Base-by-base conservation (phyloP, 2,113 vertebrate species). In the Cebus imitator region DNA sequence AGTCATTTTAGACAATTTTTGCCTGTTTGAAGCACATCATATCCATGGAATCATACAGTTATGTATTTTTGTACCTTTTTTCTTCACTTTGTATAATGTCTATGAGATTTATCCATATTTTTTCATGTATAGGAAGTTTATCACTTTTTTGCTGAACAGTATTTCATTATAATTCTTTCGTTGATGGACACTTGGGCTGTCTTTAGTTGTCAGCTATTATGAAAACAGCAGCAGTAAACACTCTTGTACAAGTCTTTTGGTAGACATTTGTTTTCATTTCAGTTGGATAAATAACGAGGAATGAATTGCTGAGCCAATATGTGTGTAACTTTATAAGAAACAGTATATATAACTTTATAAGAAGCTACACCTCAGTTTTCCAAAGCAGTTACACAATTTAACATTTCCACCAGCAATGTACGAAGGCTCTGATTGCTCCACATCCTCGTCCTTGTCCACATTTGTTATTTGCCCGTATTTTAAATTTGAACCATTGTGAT, bases 181-280 rank as follows among this genome's bases (percentile, higher is more conserved):
- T 79, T 96, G 87, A 82, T 52, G 48, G 79, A 83, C 21, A 79
- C 27, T 91, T 89, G 90, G 45, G 45, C 16, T 83, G 0, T 79
- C 85, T 96, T 37, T 45, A 90, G 21, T 84, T 73, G 40, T 72
- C 91, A 95, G 50, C 55, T 84, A 76, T 66, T 87, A 23, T 43
- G 37, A 55, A 86, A 73, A 96, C 89, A 79, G 18, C 58, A 87
- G 43, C n/a, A 40, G 23, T 92, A 93, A 79, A 83, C 35, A 73
- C 45, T 40, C 30, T 78, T 50, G 21, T 73, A 35, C 27, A 76
- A 35, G 17, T 58, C 50, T 75, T 94, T 80, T 75, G 61, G 80
- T 61, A 57, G 85, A 55, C n/a, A 66, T 80, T 93, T 89, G n/a
- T 50, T 91, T 92, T 90, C 20, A 95, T 94, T 97, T 90, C 70